A percentile compares a stretch with the other conserved stretches of the same genome.
These are phyloP conservation scores for Drepana arcuata DNA, from an alignment of 1,140 invertebrate species.

Conservation along the genomic window DNA sequence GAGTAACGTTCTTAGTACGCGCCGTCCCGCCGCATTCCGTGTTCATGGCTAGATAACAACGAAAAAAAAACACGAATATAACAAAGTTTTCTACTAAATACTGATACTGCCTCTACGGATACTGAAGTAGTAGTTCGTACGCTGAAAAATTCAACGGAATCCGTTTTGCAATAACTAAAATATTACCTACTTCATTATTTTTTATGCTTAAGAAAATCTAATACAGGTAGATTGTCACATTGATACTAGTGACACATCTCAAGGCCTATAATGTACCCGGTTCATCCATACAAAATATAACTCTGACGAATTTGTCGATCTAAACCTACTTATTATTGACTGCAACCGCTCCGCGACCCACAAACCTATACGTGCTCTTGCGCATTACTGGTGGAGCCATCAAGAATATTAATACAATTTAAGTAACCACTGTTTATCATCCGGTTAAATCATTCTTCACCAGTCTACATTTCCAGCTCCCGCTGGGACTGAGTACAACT, in stretches of 20 bases:
- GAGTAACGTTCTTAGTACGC: conserved; percentile 21
- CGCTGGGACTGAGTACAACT: too few relatives aligned
- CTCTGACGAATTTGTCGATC: conserved; percentile 31
- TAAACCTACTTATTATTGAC: conserved; percentile 27
- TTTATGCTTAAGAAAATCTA: too few relatives aligned
- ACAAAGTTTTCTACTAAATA: too few relatives aligned
- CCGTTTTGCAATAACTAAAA: too few relatives aligned
- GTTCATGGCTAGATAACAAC: conserved; percentile 4
- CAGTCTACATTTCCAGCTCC: background rate
- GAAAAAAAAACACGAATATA: background rate
- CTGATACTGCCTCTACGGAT: too few relatives aligned
- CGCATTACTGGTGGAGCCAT: conserved; percentile 16
- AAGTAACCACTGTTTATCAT: too few relatives aligned
- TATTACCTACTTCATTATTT: too few relatives aligned
- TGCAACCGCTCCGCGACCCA: conserved; percentile 44
- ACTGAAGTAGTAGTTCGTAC: too few relatives aligned
- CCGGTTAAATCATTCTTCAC: conserved; percentile 4
- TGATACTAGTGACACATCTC: background rate
- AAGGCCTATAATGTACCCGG: too few relatives aligned
- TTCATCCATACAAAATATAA: too few relatives aligned
- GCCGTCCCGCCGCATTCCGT: conserved; percentile 22
- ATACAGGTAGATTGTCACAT: conserved; percentile 1
- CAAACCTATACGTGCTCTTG: conserved; percentile 25
- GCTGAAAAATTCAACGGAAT: too few relatives aligned
- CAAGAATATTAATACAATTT: conserved; percentile 30